Evolutionary conservation across 2,888 invertebrate genomes (phyloP).

Genomic region (Spatulosminthurus flaviceps): DNA sequence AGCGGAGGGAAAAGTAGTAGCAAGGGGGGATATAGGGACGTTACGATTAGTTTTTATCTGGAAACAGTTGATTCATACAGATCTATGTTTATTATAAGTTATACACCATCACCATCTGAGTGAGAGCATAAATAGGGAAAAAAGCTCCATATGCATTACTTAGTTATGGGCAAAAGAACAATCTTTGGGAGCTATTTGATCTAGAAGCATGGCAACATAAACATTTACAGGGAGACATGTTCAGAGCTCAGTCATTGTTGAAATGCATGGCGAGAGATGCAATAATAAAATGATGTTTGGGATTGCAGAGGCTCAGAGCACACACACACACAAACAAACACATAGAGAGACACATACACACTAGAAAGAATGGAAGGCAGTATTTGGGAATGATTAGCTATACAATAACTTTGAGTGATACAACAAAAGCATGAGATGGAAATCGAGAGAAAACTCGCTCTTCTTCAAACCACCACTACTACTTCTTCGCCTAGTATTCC

Average conservation of each 20-base stretch:
- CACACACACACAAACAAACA: background rate
- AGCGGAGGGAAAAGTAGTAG: background rate
- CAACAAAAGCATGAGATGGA: constrained; percentile 45
- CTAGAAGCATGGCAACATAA: constrained; percentile 41
- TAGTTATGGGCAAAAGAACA: constrained; percentile 46
- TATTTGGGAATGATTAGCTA: constrained; percentile 47
- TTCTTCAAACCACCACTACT: background rate
- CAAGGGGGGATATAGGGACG: background rate
- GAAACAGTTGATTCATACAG: constrained; percentile 47
- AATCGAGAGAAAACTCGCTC: constrained; percentile 35
- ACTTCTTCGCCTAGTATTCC: background rate
- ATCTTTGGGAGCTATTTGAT: constrained; percentile 41
- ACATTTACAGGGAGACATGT: constrained; percentile 34
- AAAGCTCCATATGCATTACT: constrained; percentile 42
- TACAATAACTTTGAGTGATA: constrained; percentile 46
- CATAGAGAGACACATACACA: constrained; percentile 3
- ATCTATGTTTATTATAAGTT: constrained; percentile 42
- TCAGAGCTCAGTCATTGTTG: constrained; percentile 44
- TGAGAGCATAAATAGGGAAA: constrained; percentile 36
- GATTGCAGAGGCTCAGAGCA: constrained; percentile 45
- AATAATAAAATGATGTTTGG: constrained; percentile 48
- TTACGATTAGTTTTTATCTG: constrained; percentile 38
- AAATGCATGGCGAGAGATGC: constrained; percentile 47
- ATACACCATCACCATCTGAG: constrained; percentile 31
- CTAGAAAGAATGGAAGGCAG: constrained; percentile 33